Conservation (phyloP, 2,888 invertebrate genomes). For the Limnephilus lunatus region DNA sequence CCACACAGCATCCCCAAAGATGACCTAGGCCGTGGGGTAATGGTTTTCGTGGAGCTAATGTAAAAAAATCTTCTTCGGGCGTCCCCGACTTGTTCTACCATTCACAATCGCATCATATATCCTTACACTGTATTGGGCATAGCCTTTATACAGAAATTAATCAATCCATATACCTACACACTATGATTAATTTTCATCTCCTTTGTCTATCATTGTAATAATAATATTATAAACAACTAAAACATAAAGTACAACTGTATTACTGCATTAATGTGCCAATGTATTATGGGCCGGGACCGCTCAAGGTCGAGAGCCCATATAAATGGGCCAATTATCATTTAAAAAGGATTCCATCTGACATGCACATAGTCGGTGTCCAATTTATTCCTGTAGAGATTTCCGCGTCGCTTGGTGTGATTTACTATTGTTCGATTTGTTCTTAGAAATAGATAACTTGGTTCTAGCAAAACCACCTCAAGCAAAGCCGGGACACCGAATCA, state of each 20-base stretch:
- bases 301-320: not conserved
- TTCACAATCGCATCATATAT: too few relatives aligned
- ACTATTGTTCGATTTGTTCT: not conserved
- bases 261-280: not conserved
- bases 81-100: too few relatives aligned
- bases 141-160: not conserved
- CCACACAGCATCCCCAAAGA: too few relatives aligned
- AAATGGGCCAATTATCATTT: not conserved
- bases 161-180: not conserved
- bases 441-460: not conserved
- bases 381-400: not conserved
- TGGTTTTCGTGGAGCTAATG: too few relatives aligned
- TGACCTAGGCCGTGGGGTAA: too few relatives aligned
- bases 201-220: not conserved
- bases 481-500: too few relatives aligned
- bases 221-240: not conserved
- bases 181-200: not conserved
- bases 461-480: too few relatives aligned
- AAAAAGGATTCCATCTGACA: conserved; percentile 2
- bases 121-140: too few relatives aligned
- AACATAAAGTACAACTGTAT: not conserved
- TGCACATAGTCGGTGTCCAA: not conserved
- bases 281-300: not conserved
- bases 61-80: too few relatives aligned
- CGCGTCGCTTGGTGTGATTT: not conserved